A percentile compares a stretch with the other conserved stretches of the same genome.
phyloP scores from a whole-genome alignment of 2,797 vertebrate genomes.

The Melanotaenia maccullochi region DNA sequence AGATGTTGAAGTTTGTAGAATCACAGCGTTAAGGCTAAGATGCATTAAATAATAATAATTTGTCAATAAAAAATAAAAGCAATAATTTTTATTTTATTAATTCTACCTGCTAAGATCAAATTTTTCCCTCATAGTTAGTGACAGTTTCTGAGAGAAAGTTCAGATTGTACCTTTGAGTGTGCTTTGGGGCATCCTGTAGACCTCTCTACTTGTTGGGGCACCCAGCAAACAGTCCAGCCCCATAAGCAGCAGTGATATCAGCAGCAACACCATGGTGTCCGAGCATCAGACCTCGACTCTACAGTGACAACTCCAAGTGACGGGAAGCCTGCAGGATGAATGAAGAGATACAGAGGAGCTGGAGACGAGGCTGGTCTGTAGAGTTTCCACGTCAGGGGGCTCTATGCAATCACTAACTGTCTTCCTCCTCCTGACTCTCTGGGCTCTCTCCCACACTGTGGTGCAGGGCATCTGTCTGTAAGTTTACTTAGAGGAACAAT shows the following conservation, averaged over 20 bases:
- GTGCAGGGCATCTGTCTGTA: constrained; percentile 82
- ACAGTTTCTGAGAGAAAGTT: neutral
- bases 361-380: constrained; percentile 33
- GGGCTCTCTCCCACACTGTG: constrained; percentile 70
- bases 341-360: constrained; percentile 39
- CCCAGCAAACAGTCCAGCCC: constrained; percentile 69
- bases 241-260: constrained; percentile 67
- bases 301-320: constrained; percentile 36
- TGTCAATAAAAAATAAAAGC: neutral
- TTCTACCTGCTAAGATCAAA: neutral
- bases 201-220: constrained; percentile 83
- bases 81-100: neutral
- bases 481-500: constrained; percentile 83
- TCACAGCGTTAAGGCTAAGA: neutral
- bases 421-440: constrained; percentile 70
- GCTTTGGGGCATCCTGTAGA: constrained; percentile 88
- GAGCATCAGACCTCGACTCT: constrained; percentile 69
- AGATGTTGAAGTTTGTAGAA: neutral
- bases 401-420: constrained; percentile 48
- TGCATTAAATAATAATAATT: neutral
- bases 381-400: constrained; percentile 46
- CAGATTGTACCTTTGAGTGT: constrained; percentile 85
- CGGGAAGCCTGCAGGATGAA: constrained; percentile 7
- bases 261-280: constrained; percentile 75
- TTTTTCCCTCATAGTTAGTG: neutral